Percentiles rank a stretch among this genome's conserved stretches.
phyloP scores from a whole-genome alignment of 2,797 vertebrate species.

The Sandelia bainsii region DNA sequence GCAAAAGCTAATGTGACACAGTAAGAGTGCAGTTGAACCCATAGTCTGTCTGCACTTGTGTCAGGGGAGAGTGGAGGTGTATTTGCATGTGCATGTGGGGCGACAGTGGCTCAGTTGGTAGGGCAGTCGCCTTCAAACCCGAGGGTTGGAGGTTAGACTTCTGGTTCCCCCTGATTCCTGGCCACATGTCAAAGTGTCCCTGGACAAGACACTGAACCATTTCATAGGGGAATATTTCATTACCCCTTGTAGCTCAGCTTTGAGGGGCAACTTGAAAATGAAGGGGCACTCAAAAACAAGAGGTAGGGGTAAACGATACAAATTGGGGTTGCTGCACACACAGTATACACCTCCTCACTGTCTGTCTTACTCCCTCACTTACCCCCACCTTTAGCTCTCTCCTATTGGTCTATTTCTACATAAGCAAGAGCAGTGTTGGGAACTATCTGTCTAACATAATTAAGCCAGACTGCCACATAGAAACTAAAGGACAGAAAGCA shows the following conservation, averaged over 20 bases:
- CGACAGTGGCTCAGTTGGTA: too few species aligned
- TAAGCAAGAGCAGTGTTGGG: conserved; percentile 20
- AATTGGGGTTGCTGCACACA: too few species aligned
- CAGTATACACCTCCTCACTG: neutral
- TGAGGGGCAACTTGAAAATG: too few species aligned
- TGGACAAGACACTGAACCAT: too few species aligned
- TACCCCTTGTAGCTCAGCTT: too few species aligned
- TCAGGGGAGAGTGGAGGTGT: conserved; percentile 16
- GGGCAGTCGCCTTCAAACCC: too few species aligned
- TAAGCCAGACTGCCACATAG: conserved; percentile 29
- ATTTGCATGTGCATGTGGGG: conserved; percentile 28
- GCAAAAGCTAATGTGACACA: conserved; percentile 62
- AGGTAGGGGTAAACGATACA: too few species aligned
- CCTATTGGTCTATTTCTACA: neutral
- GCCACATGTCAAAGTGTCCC: too few species aligned
- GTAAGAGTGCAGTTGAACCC: conserved; percentile 58
- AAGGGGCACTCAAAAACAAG: too few species aligned
- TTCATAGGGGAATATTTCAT: too few species aligned
- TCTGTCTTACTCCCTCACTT: conserved; percentile 4
- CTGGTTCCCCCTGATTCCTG: too few species aligned
- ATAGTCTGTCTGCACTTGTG: conserved; percentile 46
- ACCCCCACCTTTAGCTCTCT: neutral
- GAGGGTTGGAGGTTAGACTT: too few species aligned
- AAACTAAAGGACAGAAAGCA: conserved; percentile 17
- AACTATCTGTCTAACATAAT: conserved; percentile 22